These are phyloP conservation scores for Metopolophium dirhodum DNA, from an alignment of 1,140 invertebrate genomes.

Conservation along the genomic window DNA sequence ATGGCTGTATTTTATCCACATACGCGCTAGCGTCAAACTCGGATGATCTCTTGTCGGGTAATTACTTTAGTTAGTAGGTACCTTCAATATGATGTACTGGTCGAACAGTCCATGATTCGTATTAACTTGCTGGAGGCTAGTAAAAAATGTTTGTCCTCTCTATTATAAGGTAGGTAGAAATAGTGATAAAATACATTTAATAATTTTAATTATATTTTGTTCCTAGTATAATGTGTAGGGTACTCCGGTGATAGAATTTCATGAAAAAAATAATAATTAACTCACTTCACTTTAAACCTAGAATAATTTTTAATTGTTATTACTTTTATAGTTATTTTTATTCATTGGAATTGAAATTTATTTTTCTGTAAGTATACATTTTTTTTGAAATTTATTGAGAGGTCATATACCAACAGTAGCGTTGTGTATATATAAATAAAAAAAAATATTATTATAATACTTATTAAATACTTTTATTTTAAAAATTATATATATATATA, in stretches of 20 bases:
- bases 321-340: no score
- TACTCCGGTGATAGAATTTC: neutral
- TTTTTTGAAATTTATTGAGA: neutral
- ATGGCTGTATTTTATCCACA: neutral
- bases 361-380: neutral
- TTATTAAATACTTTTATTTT: neutral
- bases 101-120: neutral
- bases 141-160: neutral
- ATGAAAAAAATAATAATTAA: neutral
- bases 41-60: neutral
- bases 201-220: neutral
- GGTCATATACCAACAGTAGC: neutral
- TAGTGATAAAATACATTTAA: neutral
- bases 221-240: neutral
- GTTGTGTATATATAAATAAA: neutral
- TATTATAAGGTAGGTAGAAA: neutral
- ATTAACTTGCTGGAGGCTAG: neutral
- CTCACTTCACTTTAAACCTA: no score
- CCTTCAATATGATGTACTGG: neutral
- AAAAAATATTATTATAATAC: neutral
- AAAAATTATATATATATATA: neutral
- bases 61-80: neutral
- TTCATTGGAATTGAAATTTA: no score
- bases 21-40: neutral
- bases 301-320: no score